Evolutionary conservation across 1,140 invertebrate species (phyloP).

Genomic region (Drosophila jambulina): DNA sequence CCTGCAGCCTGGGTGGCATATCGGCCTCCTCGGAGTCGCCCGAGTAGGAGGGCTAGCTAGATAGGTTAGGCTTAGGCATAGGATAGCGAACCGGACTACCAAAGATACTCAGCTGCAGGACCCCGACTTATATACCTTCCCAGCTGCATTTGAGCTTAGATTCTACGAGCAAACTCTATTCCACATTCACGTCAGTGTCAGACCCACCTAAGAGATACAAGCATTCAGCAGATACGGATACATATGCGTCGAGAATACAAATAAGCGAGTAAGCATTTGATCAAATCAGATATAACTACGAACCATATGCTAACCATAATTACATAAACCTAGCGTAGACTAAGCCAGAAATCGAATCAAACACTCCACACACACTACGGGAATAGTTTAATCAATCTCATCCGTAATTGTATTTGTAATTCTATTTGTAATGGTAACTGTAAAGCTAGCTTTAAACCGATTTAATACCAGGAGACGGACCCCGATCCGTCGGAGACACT

Average conservation of each 20-base stretch:
- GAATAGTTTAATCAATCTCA: slow-evolving; percentile 68
- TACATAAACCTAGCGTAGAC: slow-evolving; percentile 33
- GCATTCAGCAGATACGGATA: slow-evolving; percentile 62
- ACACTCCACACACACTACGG: slow-evolving; percentile 41
- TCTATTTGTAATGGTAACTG: slow-evolving; percentile 61
- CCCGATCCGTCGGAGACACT: background rate
- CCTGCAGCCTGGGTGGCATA: slow-evolving; percentile 84
- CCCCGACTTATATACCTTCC: slow-evolving; percentile 2
- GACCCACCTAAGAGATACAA: slow-evolving; percentile 61
- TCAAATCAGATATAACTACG: slow-evolving; percentile 68
- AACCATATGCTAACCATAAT: slow-evolving; percentile 45
- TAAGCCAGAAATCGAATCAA: slow-evolving; percentile 31
- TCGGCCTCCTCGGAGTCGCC: slow-evolving; percentile 77
- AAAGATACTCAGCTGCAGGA: slow-evolving; percentile 57
- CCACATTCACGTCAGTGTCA: slow-evolving; percentile 49
- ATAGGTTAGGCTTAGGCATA: slow-evolving; percentile 15
- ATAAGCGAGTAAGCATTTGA: slow-evolving; percentile 66
- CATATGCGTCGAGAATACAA: slow-evolving; percentile 52
- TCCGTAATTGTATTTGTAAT: slow-evolving; percentile 30
- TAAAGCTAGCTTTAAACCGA: slow-evolving; percentile 66
- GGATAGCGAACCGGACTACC: slow-evolving; percentile 36
- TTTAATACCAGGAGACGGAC: slow-evolving; percentile 16
- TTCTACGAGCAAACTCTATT: slow-evolving; percentile 26
- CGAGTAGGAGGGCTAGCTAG: slow-evolving; percentile 60
- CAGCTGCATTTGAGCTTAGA: slow-evolving; percentile 55